Percentiles rank a stretch among this genome's conserved stretches.
These are phyloP conservation scores for Polyergus mexicanus DNA, from an alignment of 1,140 invertebrate genomes.

Conservation along the genomic window DNA sequence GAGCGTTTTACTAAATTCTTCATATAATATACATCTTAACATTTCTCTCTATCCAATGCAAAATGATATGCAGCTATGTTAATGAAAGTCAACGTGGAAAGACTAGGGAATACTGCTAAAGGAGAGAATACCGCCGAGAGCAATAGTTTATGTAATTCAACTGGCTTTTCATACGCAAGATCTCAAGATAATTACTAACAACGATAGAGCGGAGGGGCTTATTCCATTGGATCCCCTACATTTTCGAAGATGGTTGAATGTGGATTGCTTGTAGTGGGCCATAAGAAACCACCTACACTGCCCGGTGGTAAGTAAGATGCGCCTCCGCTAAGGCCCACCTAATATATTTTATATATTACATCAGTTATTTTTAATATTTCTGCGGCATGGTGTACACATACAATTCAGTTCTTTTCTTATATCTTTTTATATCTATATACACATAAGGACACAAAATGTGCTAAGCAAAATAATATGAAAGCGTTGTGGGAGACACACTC, in stretches of 20 bases:
- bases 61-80: constrained; percentile 68
- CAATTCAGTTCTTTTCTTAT: constrained; percentile 9
- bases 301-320: constrained; percentile 83
- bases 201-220: constrained; percentile 70
- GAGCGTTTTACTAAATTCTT: constrained; percentile 56
- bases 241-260: constrained; percentile 84
- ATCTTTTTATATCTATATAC: constrained; percentile 39
- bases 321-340: constrained; percentile 82
- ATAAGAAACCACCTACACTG: constrained; percentile 82
- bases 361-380: constrained; percentile 44
- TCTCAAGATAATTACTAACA: constrained; percentile 70
- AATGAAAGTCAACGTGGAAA: constrained; percentile 73
- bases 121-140: constrained; percentile 69
- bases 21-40: constrained; percentile 48
- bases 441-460: constrained; percentile 29
- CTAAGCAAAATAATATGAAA: constrained; percentile 55
- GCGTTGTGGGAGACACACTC: constrained; percentile 30
- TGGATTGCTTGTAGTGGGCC: constrained; percentile 81
- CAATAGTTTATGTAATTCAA: constrained; percentile 28
- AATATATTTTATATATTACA: constrained; percentile 66
- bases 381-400: not conserved
- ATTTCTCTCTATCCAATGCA: constrained; percentile 41
- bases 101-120: constrained; percentile 72
- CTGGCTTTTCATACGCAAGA: constrained; percentile 75
- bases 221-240: constrained; percentile 83